These are phyloP conservation scores for Antitype chi DNA, from an alignment of 2,888 invertebrate species.

Conservation along the genomic window DNA sequence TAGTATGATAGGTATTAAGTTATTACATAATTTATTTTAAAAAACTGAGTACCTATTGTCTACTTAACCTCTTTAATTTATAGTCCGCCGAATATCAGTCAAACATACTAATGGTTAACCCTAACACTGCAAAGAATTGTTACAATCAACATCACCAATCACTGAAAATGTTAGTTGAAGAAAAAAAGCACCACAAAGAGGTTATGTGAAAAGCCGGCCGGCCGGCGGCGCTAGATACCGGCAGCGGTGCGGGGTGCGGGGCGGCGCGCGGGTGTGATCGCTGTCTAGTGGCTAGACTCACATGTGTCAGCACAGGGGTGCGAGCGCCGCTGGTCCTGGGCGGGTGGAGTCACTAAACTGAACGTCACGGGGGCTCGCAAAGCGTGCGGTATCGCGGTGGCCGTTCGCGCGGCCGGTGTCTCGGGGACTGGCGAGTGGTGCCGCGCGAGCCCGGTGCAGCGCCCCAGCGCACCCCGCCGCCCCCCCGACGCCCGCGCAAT, in stretches of 20 bases:
- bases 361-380: conserved; percentile 73
- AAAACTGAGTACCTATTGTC: conserved; percentile 8
- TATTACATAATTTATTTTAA: conserved; percentile 9
- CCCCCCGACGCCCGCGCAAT: conserved; percentile 80
- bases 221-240: conserved; percentile 70
- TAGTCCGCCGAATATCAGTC: conserved; percentile 14
- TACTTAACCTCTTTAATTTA: conserved; percentile 8
- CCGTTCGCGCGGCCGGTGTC: conserved; percentile 90
- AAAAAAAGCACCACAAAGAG: conserved; percentile 77
- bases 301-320: conserved; percentile 82
- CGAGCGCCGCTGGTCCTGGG: conserved; percentile 81
- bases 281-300: conserved; percentile 79
- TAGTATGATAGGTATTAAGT: not conserved
- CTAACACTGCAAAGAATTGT: conserved; percentile 46
- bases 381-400: conserved; percentile 82
- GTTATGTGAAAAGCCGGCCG: conserved; percentile 86
- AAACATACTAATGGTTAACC: conserved; percentile 20
- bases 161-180: conserved; percentile 72
- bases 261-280: conserved; percentile 52
- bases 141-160: conserved; percentile 69
- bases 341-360: conserved; percentile 81
- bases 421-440: conserved; percentile 88
- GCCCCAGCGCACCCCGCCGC: conserved; percentile 84
- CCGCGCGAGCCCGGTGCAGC: conserved; percentile 80
- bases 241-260: conserved; percentile 44